Evolutionary conservation across 2,888 invertebrate species (phyloP), one percentile per base, ranked within the genome.

Genomic region (Alloscopus bannaensis): DNA sequence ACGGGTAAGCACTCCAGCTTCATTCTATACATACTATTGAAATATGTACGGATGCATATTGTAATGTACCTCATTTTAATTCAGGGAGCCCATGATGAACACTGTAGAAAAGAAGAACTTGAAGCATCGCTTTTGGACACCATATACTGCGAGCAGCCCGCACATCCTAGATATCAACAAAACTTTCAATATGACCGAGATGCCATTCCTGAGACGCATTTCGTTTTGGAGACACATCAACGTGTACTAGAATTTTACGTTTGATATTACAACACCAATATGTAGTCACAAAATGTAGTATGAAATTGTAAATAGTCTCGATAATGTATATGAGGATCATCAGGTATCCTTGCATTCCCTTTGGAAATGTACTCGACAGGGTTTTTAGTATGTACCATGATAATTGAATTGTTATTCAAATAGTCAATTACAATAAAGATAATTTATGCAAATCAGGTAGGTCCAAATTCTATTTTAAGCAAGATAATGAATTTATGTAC

Each of bases 181-280:
- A 1, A 47, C 42, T 4, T 81, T 76, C 24, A 71, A 76, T 22
- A 60, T 81, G 65, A 68, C 71, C 29, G 71, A 81, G 28, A 72
- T 81, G 47, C 81, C 81, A 16, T 81, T 72, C 28, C 42, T 60
- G 26, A 70, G 69, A 20, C 26, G 81, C 62, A 55, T 76, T 22
- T 69, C 81, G 1, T 81, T 81, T 31, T 81, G 81, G 81, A 47
- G 65, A 36, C 75, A 76, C n/a, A 71, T 81, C 18, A 76, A 81
- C 20, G 60, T 18, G 18, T 75, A 75, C n/a, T 75, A 52, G 59
- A n/a, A n/a, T n/a, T n/a, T n/a, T n/a, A n/a, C n/a, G n/a, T n/a
- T n/a, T n/a, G n/a, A n/a, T n/a, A n/a, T n/a, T 47, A 36, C 13
- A 36, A 13, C 36, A 8, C 36, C 6, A 36, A 36, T 36, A 13